Base-by-base conservation (phyloP, 1,140 invertebrate species). In the Zeugodacus cucurbitae region DNA sequence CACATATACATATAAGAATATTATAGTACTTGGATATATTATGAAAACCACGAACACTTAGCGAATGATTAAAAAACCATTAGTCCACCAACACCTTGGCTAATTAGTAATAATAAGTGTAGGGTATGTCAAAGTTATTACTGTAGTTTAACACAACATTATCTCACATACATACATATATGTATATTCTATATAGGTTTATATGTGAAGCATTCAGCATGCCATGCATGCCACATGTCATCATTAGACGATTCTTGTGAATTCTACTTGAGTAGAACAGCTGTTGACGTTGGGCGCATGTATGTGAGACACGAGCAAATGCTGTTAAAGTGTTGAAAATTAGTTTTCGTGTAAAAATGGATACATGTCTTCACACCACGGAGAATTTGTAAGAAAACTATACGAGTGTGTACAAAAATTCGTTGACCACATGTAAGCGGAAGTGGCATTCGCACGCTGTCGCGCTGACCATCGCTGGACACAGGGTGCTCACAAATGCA, bases 21-120 rank as follows among this genome's bases (percentile, higher is more conserved):
- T 74, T 20, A 20, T 2, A 22, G 32, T 59, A 48, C 32, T 34
- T 6, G 5, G 11, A 10, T 7, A 1, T 54, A 20, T 54, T 54
- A 54, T 17, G 11, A 54, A 54, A 54, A 17, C 37, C 7, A 32
- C 7, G 37, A 70, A n/a, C 48, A 91, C 90, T 92, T 91, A 91
- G 91, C 91, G 91, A 92, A 92, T 92, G 91, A 92, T 92, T 92
- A 92, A 92, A 92, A 92, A 90, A 89, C 91, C 91, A 92, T 92
- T 92, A 91, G 89, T 58, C 20, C 6, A 82, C 82, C 88, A 54
- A 86, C 78, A 85, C 78, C 74, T 85, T 90, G 90, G 90, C 90
- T 92, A 92, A 92, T 92, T 92, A 91, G 90, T 91, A 91, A 92
- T 92, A 92, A 92, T 92, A 90, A 90, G 91, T 89, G 88, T 90